Evolutionary conservation across 2,113 vertebrate genomes (phyloP).

Genomic region (Mandrillus leucophaeus): DNA sequence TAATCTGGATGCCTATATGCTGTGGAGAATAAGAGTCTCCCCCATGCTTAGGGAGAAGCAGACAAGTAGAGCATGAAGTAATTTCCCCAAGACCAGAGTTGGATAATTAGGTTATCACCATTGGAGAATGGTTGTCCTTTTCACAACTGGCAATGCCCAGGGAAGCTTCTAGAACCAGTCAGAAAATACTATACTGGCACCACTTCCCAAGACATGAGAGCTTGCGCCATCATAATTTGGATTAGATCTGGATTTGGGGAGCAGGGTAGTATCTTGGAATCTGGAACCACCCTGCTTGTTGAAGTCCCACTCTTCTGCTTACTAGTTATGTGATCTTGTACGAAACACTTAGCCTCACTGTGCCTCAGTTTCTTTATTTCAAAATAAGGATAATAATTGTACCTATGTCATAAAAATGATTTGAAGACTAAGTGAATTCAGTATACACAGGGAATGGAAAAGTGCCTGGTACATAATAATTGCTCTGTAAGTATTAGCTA

Average conservation of each 20-base stretch:
- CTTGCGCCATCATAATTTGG: too few species aligned
- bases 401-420: not conserved
- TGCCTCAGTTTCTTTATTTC: not conserved
- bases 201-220: not conserved
- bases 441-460: not conserved
- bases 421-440: not conserved
- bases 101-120: not conserved
- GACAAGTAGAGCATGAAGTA: not conserved
- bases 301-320: not conserved
- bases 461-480: not conserved
- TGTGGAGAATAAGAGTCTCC: not conserved
- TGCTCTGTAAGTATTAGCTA: not conserved
- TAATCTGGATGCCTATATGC: not conserved
- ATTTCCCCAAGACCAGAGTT: not conserved
- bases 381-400: not conserved
- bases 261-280: not conserved
- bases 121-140: not conserved
- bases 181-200: not conserved
- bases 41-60: not conserved
- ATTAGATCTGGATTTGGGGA: not conserved
- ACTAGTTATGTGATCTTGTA: not conserved
- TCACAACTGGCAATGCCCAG: not conserved
- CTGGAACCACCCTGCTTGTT: not conserved
- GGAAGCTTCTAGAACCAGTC: not conserved
- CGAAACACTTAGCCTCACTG: not conserved